A percentile compares a stretch with the other conserved stretches of the same genome.
These are phyloP conservation scores for Erythrocebus patas DNA, from an alignment of 2,113 vertebrate genomes.

Conservation along the genomic window DNA sequence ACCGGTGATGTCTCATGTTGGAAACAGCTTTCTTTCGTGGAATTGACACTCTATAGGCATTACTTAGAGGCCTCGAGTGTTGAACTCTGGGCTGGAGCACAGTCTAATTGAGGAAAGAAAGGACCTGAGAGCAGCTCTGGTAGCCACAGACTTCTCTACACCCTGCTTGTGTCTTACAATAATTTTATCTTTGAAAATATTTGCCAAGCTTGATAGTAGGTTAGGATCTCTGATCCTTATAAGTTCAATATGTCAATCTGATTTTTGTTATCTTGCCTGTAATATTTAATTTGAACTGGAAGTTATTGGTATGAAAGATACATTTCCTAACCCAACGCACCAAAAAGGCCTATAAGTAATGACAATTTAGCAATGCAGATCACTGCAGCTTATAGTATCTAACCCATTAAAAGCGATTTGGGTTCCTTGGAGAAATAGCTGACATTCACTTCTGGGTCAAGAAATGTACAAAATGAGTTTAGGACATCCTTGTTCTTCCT, in stretches of 20 bases:
- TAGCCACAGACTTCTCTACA: neutral
- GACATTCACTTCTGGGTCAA: neutral
- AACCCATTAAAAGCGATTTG: neutral
- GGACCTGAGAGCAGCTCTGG: neutral
- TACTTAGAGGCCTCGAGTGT: neutral
- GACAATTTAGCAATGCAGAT: neutral
- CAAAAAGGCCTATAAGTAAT: neutral
- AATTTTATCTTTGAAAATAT: neutral
- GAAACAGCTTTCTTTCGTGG: neutral
- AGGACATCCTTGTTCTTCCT: neutral
- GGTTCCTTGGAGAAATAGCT: neutral
- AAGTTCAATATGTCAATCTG: neutral
- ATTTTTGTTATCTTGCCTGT: neutral
- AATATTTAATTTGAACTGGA: neutral
- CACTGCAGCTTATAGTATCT: neutral
- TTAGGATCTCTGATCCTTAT: neutral
- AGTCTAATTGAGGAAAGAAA: neutral
- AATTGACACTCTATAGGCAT: neutral
- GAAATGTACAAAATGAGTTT: neutral
- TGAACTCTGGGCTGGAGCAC: neutral
- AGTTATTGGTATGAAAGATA: neutral
- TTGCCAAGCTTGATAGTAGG: neutral
- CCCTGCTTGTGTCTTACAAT: neutral
- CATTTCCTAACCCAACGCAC: neutral
- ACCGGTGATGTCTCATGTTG: neutral